Conservation (phyloP, 1,140 invertebrate genomes). For the Phortica variegata region DNA sequence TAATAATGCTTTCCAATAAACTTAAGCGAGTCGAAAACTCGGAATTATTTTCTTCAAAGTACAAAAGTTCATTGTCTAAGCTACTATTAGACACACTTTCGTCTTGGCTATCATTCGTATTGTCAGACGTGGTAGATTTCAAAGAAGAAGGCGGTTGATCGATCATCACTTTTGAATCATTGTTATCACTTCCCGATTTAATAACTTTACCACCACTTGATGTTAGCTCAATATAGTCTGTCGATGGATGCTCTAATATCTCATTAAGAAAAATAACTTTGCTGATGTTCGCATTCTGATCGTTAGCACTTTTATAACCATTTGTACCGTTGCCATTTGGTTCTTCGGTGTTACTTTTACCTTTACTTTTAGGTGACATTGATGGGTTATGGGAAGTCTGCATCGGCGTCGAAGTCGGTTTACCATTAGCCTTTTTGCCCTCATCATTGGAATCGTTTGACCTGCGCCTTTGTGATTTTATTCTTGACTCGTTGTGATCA, state of each 20-base stretch:
- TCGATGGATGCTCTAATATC: constrained; percentile 37
- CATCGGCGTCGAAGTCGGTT: not conserved
- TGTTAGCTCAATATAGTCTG: constrained; percentile 32
- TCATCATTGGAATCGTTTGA: constrained; percentile 52
- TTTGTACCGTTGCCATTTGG: constrained; percentile 23
- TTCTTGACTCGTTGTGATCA: constrained; percentile 37
- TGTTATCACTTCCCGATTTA: too few species aligned
- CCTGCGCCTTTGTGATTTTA: constrained; percentile 30
- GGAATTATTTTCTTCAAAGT: too few species aligned
- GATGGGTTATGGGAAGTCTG: too few species aligned
- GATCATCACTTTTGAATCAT: too few species aligned
- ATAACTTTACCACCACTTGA: not conserved
- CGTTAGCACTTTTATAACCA: constrained; percentile 18
- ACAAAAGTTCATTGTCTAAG: too few species aligned
- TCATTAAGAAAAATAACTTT: constrained; percentile 38
- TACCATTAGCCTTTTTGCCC: constrained; percentile 27
- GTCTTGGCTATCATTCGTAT: too few species aligned
- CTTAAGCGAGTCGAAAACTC: too few species aligned
- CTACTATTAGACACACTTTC: too few species aligned
- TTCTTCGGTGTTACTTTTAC: constrained; percentile 21
- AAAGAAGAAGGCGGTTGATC: too few species aligned
- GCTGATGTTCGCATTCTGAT: constrained; percentile 6
- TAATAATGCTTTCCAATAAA: too few species aligned
- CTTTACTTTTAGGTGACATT: constrained; percentile 2
- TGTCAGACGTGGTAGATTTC: too few species aligned